Conservation (phyloP, 2,113 vertebrate genomes). For the Telmatochromis sp. region DNA sequence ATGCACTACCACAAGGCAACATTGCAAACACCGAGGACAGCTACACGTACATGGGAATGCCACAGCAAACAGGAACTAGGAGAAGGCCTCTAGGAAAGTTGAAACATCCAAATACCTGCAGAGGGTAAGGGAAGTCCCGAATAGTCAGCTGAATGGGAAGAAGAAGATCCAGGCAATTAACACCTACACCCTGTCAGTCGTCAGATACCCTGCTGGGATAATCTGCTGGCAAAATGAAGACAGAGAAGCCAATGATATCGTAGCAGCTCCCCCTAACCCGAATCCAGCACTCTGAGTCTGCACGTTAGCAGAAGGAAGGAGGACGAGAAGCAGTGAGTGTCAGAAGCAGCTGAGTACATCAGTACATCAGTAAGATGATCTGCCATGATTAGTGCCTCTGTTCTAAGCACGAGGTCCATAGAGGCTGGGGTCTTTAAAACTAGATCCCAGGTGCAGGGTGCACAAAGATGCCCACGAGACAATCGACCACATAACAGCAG, state of each 20-base stretch:
- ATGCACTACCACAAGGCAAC: neutral
- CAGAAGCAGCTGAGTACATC: neutral
- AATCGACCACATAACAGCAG: neutral
- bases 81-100: neutral
- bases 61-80: neutral
- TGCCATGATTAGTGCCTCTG: neutral
- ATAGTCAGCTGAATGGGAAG: neutral
- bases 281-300: neutral
- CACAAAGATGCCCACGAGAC: neutral
- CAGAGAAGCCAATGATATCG: fast-evolving
- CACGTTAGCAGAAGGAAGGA: neutral
- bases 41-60: neutral
- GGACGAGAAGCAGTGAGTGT: fast-evolving
- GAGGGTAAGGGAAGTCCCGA: neutral
- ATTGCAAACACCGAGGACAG: neutral
- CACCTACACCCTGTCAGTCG: neutral
- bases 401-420: neutral
- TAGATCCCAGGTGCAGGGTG: neutral
- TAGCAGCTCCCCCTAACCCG: neutral
- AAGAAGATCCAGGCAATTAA: neutral
- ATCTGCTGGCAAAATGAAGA: neutral
- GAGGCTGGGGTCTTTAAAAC: fast-evolving
- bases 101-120: neutral
- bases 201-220: neutral
- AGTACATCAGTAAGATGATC: neutral